Percentiles rank a stretch among this genome's conserved stretches.
Evolutionary conservation across 2,888 invertebrate species (phyloP).

Genomic region (Ctenicera cuprea): DNA sequence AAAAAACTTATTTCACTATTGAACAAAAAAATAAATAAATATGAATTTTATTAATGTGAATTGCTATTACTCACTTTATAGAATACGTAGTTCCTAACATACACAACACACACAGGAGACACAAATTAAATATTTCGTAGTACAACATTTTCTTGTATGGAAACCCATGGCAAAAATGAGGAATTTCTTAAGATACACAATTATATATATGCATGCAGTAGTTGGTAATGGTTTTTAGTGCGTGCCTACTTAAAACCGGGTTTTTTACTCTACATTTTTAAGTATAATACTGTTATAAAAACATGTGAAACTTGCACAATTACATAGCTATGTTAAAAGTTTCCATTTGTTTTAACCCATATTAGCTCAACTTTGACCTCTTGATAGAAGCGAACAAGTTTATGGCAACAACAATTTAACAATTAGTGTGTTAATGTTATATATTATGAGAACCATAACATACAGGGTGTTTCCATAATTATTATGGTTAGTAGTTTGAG

Average conservation of each 20-base stretch:
- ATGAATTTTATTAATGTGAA: no score
- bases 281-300: slow-evolving; percentile 19
- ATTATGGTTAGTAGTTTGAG: no score
- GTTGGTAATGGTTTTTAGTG: background rate
- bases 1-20: no score
- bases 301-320: slow-evolving; percentile 1
- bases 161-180: slow-evolving; percentile 15
- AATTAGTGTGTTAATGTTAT: background rate
- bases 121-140: background rate
- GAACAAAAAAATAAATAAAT: no score
- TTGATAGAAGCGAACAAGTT: background rate
- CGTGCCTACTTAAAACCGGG: slow-evolving; percentile 36
- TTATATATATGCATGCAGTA: background rate
- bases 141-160: slow-evolving; percentile 3
- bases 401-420: background rate
- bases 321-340: background rate
- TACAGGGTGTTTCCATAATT: no score
- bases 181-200: background rate
- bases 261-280: slow-evolving; percentile 16
- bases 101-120: background rate
- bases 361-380: background rate
- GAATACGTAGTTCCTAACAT: background rate
- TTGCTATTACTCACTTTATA: background rate
- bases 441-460: background rate
- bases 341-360: background rate